These are phyloP conservation scores for Oceanites oceanicus DNA, from an alignment of 2,113 vertebrate genomes.

Conservation along the genomic window DNA sequence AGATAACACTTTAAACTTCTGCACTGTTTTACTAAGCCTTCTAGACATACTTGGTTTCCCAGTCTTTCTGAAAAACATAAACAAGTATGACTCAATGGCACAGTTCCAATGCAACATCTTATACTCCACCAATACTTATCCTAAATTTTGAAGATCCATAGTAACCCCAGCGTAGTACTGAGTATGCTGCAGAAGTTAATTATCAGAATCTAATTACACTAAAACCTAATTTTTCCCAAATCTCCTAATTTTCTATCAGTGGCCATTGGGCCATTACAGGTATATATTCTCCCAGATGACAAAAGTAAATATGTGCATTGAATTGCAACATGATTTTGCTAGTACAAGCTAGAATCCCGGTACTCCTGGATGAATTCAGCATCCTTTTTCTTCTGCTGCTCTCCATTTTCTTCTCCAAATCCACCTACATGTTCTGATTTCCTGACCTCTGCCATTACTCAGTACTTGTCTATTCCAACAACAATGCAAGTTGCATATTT, in stretches of 20 bases:
- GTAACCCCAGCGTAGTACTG: background rate
- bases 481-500: background rate
- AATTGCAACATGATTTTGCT: background rate
- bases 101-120: background rate
- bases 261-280: background rate
- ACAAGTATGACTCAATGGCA: background rate
- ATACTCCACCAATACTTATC: background rate
- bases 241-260: background rate
- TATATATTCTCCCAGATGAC: background rate
- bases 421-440: background rate
- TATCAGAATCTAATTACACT: background rate
- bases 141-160: background rate
- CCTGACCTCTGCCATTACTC: background rate
- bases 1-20: background rate
- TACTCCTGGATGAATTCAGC: background rate
- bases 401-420: background rate
- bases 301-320: background rate
- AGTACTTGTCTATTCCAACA: background rate
- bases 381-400: background rate
- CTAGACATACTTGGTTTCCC: background rate
- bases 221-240: background rate
- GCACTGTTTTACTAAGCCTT: background rate
- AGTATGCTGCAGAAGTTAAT: background rate
- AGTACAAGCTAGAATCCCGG: background rate
- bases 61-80: background rate